Base-by-base conservation (phyloP, 2,888 invertebrate genomes). In the Argyresthia goedartella region DNA sequence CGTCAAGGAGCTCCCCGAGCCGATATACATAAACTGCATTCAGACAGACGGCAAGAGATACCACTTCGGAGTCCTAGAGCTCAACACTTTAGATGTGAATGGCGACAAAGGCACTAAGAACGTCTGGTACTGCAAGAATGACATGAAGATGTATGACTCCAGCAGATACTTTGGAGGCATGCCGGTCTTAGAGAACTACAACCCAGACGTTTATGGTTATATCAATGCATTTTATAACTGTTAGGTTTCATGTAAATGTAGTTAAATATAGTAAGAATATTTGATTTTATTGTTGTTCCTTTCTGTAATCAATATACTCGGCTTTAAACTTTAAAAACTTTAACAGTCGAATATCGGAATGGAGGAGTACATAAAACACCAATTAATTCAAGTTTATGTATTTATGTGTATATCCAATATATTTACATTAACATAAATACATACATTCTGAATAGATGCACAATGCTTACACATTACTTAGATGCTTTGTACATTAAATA, bases 1-100 rank as follows among this genome's bases (percentile, higher is more conserved):
- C 60, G 88, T 91, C 4, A 88, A 88, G 67, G 82, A 89, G 54
- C 79, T 96, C 41, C 91, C 93, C 1, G 89, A 92, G 63, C 97
- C 97, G 6, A 86, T 97, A 51, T 91, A 91, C 44, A 80, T 96
- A 2, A 97, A 97, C 71, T 92, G 93, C 67, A 88, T 97, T 58
- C 94, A 95, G 60, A 92, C 94, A 4, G 92, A 96, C 69, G 93
- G 95, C 1, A 85, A 89, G 59, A 78, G 86, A 43, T 95, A 93
- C 68, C 92, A 95, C 68, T 96, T 97, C 69, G 92, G 93, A 4
- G 89, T 95, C 14, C 90, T 94, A 54, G 96, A 98, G 76, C 81
- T 98, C 11, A 95, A 96, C 64, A 94, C 94, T 0, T 78, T 95
- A 39, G 89, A 94, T 72, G 74, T 95, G 2, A 70, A 84, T 64